Evolutionary conservation across 2,888 invertebrate species (phyloP).

Genomic region (Homarus gammarus): DNA sequence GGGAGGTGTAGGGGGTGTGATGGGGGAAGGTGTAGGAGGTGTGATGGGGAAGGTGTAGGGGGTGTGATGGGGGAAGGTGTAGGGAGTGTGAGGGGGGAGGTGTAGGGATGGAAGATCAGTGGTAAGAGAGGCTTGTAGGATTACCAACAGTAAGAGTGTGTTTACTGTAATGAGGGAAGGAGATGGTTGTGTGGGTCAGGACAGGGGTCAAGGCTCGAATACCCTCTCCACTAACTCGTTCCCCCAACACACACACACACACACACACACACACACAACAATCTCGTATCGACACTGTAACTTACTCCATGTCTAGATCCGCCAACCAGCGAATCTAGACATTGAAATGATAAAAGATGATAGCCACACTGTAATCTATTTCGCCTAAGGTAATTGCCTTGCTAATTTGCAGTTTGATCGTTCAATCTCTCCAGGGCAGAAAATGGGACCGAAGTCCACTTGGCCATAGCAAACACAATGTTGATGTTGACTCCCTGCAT

Average conservation of each 20-base stretch:
- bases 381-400: conserved; percentile 31
- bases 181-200: too few relatives aligned
- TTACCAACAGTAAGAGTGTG: neutral
- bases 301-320: neutral
- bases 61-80: neutral
- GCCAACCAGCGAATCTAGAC: neutral
- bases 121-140: neutral
- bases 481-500: neutral
- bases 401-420: conserved; percentile 31
- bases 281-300: neutral
- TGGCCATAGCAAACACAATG: conserved; percentile 13
- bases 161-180: too few relatives aligned
- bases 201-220: too few relatives aligned
- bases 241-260: too few relatives aligned
- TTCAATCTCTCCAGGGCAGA: conserved; percentile 23
- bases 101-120: neutral
- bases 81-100: neutral
- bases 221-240: too few relatives aligned
- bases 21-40: too few relatives aligned
- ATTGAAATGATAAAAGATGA: conserved; percentile 25
- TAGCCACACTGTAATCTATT: conserved; percentile 18
- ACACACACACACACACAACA: too few relatives aligned
- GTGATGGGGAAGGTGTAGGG: too few relatives aligned
- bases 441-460: neutral
- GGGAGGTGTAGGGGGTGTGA: too few relatives aligned